Base-by-base conservation (phyloP, 2,797 vertebrate genomes). In the Miichthys miiuy region DNA sequence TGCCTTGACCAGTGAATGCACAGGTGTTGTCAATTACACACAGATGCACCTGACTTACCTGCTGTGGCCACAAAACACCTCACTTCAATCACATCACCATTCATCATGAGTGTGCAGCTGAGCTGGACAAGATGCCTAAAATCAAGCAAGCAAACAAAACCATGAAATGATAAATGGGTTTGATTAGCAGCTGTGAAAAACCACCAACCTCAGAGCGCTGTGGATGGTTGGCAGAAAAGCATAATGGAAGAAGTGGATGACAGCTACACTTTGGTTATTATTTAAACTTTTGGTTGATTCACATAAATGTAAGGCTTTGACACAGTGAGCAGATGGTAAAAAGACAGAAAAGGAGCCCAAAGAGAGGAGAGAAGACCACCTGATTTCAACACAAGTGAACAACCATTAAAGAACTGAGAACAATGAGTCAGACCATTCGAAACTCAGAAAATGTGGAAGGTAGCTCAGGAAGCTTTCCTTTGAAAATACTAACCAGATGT, bases 21-120 rank as follows among this genome's bases (percentile, higher is more conserved):
- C 69, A 74, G 54, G 41, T 69, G 71, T 14, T 55, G 54, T 79
- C 58, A 60, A 27, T 68, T 54, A 48, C 47, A 58, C 23, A 23
- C 51, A 44, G 41, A 67, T 5, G 21, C n/a, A 46, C 50, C 41
- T 0, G 9, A 38, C 67, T 21, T 27, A 51, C 66, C 56, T 34
- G 64, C 57, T 27, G 67, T 20, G 41, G 42, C 46, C 38, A 27
- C 38, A 65, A 38, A 55, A 41, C 4, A 13, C 16, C 44, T n/a
- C 41, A 23, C 38, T 60, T 60, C 51, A 72, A 50, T 81, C 75
- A 55, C 62, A 57, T 23, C 10, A 1, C 54, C 50, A 61, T 77
- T 63, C 78, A 81, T 75, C 21, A 21, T 0, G 42, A 65, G 16
- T 9, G 48, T 10, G 4, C 38, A 30, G 72, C 66, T 17, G 41